A percentile compares a stretch with the other conserved stretches of the same genome.
Conservation (phyloP, 2,797 vertebrate genomes). For the Cetoscarus ocellatus region DNA sequence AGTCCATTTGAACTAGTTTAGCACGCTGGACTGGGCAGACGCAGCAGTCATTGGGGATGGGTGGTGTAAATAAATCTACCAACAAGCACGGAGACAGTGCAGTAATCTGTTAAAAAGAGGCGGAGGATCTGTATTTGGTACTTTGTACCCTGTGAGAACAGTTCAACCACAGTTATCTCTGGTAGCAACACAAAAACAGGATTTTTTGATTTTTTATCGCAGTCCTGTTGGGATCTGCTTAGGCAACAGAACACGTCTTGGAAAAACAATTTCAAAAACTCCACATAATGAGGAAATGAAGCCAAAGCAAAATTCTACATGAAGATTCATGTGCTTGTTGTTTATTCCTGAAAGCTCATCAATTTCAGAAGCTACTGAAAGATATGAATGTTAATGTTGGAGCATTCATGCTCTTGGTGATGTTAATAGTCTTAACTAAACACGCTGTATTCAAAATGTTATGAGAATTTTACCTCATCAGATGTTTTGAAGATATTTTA, state of each 20-base stretch:
- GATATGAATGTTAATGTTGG: slow-evolving; percentile 43
- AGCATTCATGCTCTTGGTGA: slow-evolving; percentile 11
- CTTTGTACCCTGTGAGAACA: slow-evolving; percentile 10
- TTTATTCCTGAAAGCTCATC: slow-evolving; percentile 34
- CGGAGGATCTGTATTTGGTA: background rate
- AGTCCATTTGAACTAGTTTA: slow-evolving; percentile 1
- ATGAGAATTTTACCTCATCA: slow-evolving; percentile 28
- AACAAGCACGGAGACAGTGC: slow-evolving; percentile 13
- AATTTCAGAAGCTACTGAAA: slow-evolving; percentile 19
- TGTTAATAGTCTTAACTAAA: slow-evolving; percentile 34
- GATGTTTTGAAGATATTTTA: slow-evolving; percentile 12
- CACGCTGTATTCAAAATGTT: slow-evolving; percentile 35
- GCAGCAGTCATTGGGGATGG: slow-evolving; percentile 7
- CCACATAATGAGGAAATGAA: slow-evolving; percentile 22
- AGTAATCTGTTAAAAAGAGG: slow-evolving; percentile 1
- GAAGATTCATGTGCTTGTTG: background rate
- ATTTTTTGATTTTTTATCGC: slow-evolving; percentile 12
- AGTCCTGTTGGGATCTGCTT: slow-evolving; percentile 19
- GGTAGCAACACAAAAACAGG: slow-evolving; percentile 14
- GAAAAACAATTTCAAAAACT: slow-evolving; percentile 16
- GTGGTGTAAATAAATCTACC: slow-evolving; percentile 19
- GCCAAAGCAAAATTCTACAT: slow-evolving; percentile 1
- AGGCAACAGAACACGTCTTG: background rate
- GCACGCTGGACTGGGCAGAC: background rate
- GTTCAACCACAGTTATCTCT: slow-evolving; percentile 1